A percentile compares a stretch with the other conserved stretches of the same genome.
These are phyloP conservation scores for Harpalus rubripes DNA, from an alignment of 2,888 invertebrate species.

Conservation along the genomic window DNA sequence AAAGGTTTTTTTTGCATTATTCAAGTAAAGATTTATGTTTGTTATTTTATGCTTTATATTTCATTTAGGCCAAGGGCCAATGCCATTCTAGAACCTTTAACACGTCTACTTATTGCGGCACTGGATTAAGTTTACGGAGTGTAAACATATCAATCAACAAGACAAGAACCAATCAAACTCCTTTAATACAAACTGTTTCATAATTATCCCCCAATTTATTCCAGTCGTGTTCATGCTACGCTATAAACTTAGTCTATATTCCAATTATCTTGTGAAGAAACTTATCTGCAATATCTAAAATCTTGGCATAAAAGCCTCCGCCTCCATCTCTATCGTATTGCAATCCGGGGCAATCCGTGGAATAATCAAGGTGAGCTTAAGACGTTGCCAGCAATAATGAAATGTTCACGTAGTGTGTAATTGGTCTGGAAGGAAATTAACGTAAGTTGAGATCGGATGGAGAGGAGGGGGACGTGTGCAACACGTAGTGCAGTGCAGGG, in stretches of 20 bases:
- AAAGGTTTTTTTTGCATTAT: too few species aligned
- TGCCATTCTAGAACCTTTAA: too few species aligned
- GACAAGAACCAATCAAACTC: too few species aligned
- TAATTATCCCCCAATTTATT: too few species aligned
- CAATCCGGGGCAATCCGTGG: slow-evolving; percentile 42
- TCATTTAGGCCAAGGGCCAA: too few species aligned
- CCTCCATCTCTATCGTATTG: slow-evolving; percentile 5
- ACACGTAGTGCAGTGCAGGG: slow-evolving; percentile 21
- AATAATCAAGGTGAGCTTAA: slow-evolving; percentile 53
- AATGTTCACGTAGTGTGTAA: slow-evolving; percentile 65
- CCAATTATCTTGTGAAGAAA: slow-evolving; percentile 46
- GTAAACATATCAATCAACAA: too few species aligned
- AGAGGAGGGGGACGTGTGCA: neutral
- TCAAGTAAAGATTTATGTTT: too few species aligned
- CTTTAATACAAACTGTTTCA: too few species aligned
- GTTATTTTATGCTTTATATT: too few species aligned
- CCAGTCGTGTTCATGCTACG: too few species aligned
- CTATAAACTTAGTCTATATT: slow-evolving; percentile 6
- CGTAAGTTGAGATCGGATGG: slow-evolving; percentile 23
- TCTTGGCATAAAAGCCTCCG: slow-evolving; percentile 8
- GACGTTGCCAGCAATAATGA: slow-evolving; percentile 58
- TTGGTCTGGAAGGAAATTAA: slow-evolving; percentile 54
- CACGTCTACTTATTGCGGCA: too few species aligned
- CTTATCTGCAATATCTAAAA: slow-evolving; percentile 45
- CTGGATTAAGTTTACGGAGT: too few species aligned